Percentiles rank a stretch among this genome's conserved stretches.
Evolutionary conservation across 2,888 invertebrate genomes (phyloP).

Genomic region (Synanthedon formicaeformis): DNA sequence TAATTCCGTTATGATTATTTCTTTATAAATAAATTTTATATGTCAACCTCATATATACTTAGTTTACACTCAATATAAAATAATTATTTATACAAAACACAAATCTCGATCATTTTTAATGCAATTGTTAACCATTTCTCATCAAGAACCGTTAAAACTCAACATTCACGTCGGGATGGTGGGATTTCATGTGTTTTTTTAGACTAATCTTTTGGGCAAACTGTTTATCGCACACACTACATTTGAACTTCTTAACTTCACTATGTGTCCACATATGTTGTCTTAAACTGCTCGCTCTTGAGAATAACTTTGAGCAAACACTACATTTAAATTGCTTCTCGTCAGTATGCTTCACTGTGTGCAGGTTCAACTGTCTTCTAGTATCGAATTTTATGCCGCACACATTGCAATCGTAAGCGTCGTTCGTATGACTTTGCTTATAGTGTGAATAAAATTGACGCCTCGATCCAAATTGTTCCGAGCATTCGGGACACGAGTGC

Average conservation of each 20-base stretch:
- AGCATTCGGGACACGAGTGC: constrained; percentile 46
- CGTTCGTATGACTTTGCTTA: constrained; percentile 38
- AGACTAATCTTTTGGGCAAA: constrained; percentile 52
- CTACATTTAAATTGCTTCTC: constrained; percentile 54
- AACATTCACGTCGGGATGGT: constrained; percentile 4
- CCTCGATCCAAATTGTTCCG: constrained; percentile 25
- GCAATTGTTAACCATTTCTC: too few species aligned
- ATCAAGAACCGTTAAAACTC: neutral
- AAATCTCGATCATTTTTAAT: too few species aligned
- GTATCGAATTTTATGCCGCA: constrained; percentile 40
- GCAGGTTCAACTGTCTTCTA: constrained; percentile 38
- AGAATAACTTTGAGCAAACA: constrained; percentile 59
- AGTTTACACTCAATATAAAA: neutral
- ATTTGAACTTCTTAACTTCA: constrained; percentile 40
- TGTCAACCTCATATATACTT: too few species aligned
- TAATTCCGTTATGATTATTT: too few species aligned
- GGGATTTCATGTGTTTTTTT: constrained; percentile 34
- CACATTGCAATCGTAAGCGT: constrained; percentile 32
- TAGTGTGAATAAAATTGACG: constrained; percentile 46
- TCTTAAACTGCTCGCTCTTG: constrained; percentile 50
- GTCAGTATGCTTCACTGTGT: constrained; percentile 57
- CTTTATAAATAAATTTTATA: too few species aligned
- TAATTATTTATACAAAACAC: neutral
- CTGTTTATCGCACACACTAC: constrained; percentile 40
- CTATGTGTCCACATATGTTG: constrained; percentile 58